phyloP scores from a whole-genome alignment of 2,113 vertebrate species.

The Bubo bubo region DNA sequence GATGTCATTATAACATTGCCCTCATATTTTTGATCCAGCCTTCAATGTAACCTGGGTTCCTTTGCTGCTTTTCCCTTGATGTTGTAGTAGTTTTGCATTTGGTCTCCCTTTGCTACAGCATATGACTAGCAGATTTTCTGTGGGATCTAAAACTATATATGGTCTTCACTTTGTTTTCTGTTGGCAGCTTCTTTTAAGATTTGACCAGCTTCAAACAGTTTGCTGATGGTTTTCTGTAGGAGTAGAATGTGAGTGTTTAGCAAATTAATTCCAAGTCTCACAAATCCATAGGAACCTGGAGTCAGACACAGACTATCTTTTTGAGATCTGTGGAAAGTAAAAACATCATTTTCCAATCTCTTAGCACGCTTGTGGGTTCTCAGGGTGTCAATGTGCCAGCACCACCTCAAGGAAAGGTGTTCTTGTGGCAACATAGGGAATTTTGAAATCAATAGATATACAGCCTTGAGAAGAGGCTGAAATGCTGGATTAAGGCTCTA shows the following conservation, averaged over 20 bases:
- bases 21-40: not conserved
- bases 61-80: not conserved
- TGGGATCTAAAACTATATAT: not conserved
- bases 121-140: not conserved
- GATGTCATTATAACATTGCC: not conserved
- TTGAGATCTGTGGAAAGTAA: not conserved
- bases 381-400: not conserved
- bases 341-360: not conserved
- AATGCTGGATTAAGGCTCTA: not conserved
- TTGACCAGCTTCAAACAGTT: not conserved
- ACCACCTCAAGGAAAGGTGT: not conserved
- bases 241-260: not conserved
- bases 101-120: not conserved
- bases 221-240: not conserved
- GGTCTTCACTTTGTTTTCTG: not conserved
- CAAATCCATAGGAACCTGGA: not conserved
- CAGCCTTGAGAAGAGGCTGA: not conserved
- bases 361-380: not conserved
- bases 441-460: not conserved
- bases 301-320: not conserved
- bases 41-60: not conserved
- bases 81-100: not conserved
- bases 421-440: not conserved
- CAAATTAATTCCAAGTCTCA: not conserved
- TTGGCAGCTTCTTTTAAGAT: not conserved